Base-by-base conservation (phyloP, 1,140 invertebrate genomes). In the Dendroctonus valens region DNA sequence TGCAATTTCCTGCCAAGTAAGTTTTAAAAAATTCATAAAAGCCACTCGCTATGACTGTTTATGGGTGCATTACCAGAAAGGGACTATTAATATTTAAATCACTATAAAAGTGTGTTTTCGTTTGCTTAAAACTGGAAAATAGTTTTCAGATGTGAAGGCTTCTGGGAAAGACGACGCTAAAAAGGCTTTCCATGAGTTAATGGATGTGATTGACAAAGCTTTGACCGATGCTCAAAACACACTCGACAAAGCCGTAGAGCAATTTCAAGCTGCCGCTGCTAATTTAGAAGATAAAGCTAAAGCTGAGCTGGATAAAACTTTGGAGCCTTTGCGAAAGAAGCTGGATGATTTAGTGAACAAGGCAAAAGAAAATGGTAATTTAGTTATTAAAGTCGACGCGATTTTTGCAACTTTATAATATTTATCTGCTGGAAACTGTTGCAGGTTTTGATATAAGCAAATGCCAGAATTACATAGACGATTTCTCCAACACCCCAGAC, bases 401-500 rank as follows among this genome's bases (percentile, higher is more conserved):
- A 46, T 12, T 46, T 12, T 55, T 55, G 38, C 37, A 55, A 55
- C 41, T n/a, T 55, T 4, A 39, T 41, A 7, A 51, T 7, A 51
- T 51, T 51, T 51, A 51, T 12, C 41, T 11, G 41, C 6, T 7
- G 5, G 7, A 7, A 40, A 39, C 38, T 40, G 3, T n/a, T 14
- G 5, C 26, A 63, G 63, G 52, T 51, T 58, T 57, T 38, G 54
- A 65, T 42, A 54, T 65, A 15, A 39, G 26, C 15, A n/a, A 49
- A 41, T 65, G 63, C 14, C 38, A 65, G 50, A 50, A 41, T 7
- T 58, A 58, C 42, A 14, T 57, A 11, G 49, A 57, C 7, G 41
- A 51, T 8, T 66, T 66, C 51, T 49, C 53, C 14, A 38, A 58
- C n/a, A 58, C 41, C 8, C 63, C 63, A 49, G 48, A 58, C 39